Conservation (phyloP, 2,888 invertebrate species). For the Epinotia ramella region DNA sequence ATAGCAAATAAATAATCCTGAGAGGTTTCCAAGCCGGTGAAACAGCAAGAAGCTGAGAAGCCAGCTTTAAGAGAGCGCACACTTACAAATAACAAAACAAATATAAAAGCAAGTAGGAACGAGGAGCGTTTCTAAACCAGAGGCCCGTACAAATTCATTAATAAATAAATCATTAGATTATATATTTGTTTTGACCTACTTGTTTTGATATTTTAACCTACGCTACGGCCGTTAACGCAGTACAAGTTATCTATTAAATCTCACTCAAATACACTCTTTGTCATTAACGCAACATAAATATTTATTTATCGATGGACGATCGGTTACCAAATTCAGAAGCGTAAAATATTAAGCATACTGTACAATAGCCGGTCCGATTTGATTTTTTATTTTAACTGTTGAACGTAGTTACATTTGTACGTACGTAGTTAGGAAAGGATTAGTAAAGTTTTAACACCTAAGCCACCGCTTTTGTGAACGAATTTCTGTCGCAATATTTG, state of each 20-base stretch:
- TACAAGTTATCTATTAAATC: constrained; percentile 74
- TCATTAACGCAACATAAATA: constrained; percentile 80
- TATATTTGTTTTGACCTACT: too few species aligned
- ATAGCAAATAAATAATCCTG: not conserved
- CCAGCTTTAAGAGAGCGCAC: too few species aligned
- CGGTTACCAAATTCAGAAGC: constrained; percentile 75
- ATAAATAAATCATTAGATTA: constrained; percentile 50
- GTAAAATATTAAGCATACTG: constrained; percentile 57
- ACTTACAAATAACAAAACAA: not conserved
- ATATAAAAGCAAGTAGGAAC: constrained; percentile 46
- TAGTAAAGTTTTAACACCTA: too few species aligned
- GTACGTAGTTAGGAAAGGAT: too few species aligned
- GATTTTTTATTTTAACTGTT: not conserved
- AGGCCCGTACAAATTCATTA: constrained; percentile 49
- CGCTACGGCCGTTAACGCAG: constrained; percentile 60
- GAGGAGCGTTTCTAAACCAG: constrained; percentile 31
- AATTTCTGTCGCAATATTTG: too few species aligned
- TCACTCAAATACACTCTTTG: constrained; percentile 69
- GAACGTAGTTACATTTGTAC: not conserved
- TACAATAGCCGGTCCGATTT: constrained; percentile 48
- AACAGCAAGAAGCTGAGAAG: too few species aligned
- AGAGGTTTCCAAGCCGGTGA: not conserved
- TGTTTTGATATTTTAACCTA: constrained; percentile 48
- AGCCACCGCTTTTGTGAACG: too few species aligned
- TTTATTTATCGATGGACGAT: constrained; percentile 69